phyloP scores from a whole-genome alignment of 2,113 vertebrate genomes.

The Myrmophylax atrothorax region DNA sequence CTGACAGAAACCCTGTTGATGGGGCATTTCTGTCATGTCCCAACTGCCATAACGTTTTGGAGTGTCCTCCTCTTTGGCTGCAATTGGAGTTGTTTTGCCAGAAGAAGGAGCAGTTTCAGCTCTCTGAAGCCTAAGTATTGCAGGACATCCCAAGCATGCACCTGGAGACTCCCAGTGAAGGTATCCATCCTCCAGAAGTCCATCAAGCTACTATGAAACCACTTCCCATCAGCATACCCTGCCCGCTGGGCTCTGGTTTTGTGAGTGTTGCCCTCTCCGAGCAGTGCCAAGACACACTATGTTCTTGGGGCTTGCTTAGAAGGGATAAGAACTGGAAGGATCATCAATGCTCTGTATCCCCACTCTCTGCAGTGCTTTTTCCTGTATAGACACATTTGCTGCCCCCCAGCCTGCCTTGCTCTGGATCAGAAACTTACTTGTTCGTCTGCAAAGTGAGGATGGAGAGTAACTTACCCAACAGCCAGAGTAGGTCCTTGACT shows the following conservation, averaged over 20 bases:
- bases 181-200: background rate
- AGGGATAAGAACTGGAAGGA: background rate
- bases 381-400: background rate
- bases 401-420: background rate
- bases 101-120: background rate
- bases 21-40: background rate
- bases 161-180: background rate
- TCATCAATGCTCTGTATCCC: rapidly evolving
- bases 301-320: background rate
- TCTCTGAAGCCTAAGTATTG: background rate
- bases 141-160: background rate
- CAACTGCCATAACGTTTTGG: background rate
- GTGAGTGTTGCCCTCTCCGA: rapidly evolving
- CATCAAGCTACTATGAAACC: background rate
- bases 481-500: background rate
- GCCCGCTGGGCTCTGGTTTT: background rate
- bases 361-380: background rate
- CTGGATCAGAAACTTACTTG: background rate
- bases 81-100: background rate
- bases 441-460: background rate
- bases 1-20: background rate
- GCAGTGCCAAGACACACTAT: background rate
- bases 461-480: background rate
- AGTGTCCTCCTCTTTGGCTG: background rate
- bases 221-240: background rate